These are phyloP conservation scores for Pocillopora damicornis DNA, from an alignment of 64 coral and sea anemone genomes.

Conservation along the genomic window DNA sequence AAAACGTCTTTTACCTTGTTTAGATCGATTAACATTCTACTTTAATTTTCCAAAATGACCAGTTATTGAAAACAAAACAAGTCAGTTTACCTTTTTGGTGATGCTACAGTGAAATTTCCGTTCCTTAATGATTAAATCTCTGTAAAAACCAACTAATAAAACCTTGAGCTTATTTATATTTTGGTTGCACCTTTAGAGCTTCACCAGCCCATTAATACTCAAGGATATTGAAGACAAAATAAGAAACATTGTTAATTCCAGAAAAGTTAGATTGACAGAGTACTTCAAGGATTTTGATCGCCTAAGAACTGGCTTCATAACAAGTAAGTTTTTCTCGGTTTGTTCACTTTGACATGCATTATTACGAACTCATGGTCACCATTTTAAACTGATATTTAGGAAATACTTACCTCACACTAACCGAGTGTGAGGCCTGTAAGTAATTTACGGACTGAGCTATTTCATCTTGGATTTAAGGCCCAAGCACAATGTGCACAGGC, in stretches of 20 bases:
- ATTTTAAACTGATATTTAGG: too few relatives aligned
- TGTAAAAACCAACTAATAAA: not conserved
- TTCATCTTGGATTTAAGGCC: too few relatives aligned
- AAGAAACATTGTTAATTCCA: conserved; percentile 83
- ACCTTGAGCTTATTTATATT: not conserved
- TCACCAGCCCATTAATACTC: conserved; percentile 9
- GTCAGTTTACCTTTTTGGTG: not conserved
- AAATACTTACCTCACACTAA: too few relatives aligned
- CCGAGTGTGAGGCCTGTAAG: too few relatives aligned
- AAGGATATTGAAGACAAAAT: conserved; percentile 80
- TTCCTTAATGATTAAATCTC: not conserved
- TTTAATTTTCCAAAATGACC: too few relatives aligned
- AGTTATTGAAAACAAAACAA: not conserved
- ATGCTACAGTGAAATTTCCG: not conserved
- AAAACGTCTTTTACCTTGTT: too few relatives aligned
- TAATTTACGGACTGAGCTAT: too few relatives aligned
- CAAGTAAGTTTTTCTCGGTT: conserved; percentile 64
- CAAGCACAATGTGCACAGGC: too few relatives aligned
- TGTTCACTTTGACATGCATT: not conserved
- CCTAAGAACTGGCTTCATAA: conserved; percentile 89
- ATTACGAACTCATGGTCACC: not conserved
- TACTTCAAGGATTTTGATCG: conserved; percentile 99
- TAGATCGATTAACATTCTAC: too few relatives aligned
- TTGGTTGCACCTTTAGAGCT: not conserved
- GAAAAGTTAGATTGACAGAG: conserved; percentile 89